These are phyloP conservation scores for Trachops cirrhosus DNA, from an alignment of 2,797 vertebrate genomes.

Conservation along the genomic window DNA sequence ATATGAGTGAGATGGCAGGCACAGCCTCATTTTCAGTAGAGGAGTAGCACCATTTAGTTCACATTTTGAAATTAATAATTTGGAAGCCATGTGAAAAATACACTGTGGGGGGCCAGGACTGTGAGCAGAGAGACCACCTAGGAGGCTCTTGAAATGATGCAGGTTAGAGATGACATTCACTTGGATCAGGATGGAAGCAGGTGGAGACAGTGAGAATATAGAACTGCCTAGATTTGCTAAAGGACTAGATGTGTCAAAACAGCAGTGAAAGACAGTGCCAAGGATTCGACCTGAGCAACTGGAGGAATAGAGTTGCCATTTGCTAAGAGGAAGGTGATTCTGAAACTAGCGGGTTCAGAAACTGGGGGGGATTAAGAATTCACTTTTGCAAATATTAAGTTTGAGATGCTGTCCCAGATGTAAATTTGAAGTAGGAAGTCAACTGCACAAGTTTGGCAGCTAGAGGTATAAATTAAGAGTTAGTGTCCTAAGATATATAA, in stretches of 20 bases:
- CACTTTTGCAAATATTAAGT: not conserved
- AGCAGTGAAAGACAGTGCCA: not conserved
- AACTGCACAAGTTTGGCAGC: not conserved
- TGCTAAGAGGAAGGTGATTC: not conserved
- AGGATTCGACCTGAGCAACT: not conserved
- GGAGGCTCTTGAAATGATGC: not conserved
- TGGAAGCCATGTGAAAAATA: not conserved
- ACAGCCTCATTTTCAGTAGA: not conserved
- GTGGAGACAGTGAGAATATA: not conserved
- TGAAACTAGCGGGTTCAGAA: not conserved
- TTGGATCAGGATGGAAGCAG: not conserved
- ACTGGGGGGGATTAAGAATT: not conserved
- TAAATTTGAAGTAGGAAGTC: slow-evolving; percentile 2
- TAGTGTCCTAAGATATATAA: not conserved
- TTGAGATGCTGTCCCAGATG: not conserved
- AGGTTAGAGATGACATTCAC: not conserved
- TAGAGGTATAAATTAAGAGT: not conserved
- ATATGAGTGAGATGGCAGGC: not conserved
- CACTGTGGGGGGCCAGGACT: not conserved
- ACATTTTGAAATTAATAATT: slow-evolving; percentile 1
- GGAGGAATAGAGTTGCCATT: not conserved
- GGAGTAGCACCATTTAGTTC: not conserved
- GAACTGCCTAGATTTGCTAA: not conserved
- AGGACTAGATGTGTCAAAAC: not conserved
- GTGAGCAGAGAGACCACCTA: not conserved